Evolutionary conservation across 2,888 invertebrate genomes (phyloP).

Genomic region (Linnaemya tessellans): DNA sequence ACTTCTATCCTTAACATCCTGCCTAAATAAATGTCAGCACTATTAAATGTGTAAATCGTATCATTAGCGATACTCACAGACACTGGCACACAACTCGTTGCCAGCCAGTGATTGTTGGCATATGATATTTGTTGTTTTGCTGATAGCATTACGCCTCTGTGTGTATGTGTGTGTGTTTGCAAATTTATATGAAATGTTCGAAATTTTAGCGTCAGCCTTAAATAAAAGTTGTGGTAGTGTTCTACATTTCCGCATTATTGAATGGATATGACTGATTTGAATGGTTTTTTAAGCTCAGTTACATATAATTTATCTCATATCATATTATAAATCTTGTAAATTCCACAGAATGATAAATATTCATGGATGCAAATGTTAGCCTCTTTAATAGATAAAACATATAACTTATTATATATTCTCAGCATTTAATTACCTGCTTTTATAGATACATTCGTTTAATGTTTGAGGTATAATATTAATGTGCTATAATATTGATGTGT

Average conservation of each 20-base stretch:
- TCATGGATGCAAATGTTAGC: neutral
- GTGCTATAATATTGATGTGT: neutral
- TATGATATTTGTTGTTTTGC: neutral
- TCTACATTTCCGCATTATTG: conserved; percentile 26
- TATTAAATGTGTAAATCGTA: conserved; percentile 19
- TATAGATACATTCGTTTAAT: neutral
- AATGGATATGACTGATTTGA: neutral
- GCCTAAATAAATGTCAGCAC: conserved; percentile 59
- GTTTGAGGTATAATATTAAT: neutral
- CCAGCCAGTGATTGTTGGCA: conserved; percentile 5
- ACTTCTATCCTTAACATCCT: conserved; percentile 37
- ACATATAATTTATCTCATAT: neutral
- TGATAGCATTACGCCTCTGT: neutral
- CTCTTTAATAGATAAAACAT: neutral
- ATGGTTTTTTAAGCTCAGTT: neutral
- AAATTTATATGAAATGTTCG: neutral
- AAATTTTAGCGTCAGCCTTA: conserved; percentile 26
- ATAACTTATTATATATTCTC: neutral
- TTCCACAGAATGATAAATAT: neutral
- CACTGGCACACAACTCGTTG: neutral
- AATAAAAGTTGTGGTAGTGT: conserved; percentile 28
- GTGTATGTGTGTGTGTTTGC: neutral
- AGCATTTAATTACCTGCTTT: neutral
- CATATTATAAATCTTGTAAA: neutral
- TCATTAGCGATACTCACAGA: conserved; percentile 26